Evolutionary conservation across 2,888 invertebrate genomes (phyloP).

Genomic region (Tachina grossa): DNA sequence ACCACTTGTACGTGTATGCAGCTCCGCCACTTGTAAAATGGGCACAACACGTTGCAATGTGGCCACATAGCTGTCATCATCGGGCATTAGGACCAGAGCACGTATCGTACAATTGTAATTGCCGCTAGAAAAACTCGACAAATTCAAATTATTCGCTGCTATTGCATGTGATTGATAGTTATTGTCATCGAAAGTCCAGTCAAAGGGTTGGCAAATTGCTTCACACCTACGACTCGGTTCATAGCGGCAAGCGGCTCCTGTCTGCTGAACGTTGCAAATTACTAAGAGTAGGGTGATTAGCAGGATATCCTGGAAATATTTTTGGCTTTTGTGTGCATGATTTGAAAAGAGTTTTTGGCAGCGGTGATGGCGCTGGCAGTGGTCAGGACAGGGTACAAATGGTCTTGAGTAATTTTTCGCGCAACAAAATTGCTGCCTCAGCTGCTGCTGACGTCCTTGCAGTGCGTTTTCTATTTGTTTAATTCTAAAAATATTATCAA

Average conservation of each 20-base stretch:
- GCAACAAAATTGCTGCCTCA: neutral
- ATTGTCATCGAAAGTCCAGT: conserved; percentile 2
- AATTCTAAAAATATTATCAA: conserved; percentile 46
- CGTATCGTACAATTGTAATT: conserved; percentile 85
- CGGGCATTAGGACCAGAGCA: conserved; percentile 87
- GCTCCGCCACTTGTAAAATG: conserved; percentile 86
- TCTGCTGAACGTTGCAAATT: neutral
- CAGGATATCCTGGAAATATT: conserved; percentile 1
- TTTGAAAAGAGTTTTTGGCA: neutral
- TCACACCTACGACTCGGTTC: conserved; percentile 79
- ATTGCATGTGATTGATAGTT: conserved; percentile 44
- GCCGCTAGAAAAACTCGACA: conserved; percentile 20
- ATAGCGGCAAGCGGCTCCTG: conserved; percentile 74
- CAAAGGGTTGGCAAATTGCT: conserved; percentile 75
- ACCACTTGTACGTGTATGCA: conserved; percentile 83
- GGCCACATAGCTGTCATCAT: conserved; percentile 84
- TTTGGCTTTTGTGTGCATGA: conserved; percentile 1
- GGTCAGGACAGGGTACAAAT: conserved; percentile 6
- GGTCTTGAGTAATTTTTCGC: conserved; percentile 7
- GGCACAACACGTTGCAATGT: conserved; percentile 86
- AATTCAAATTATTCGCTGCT: conserved; percentile 4
- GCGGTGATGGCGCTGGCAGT: too few species aligned
- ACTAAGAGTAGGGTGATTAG: neutral
- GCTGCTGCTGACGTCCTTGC: neutral
- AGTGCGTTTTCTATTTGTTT: conserved; percentile 1